These are phyloP conservation scores for Baronia brevicornis DNA, from an alignment of 2,888 invertebrate genomes.

Conservation along the genomic window DNA sequence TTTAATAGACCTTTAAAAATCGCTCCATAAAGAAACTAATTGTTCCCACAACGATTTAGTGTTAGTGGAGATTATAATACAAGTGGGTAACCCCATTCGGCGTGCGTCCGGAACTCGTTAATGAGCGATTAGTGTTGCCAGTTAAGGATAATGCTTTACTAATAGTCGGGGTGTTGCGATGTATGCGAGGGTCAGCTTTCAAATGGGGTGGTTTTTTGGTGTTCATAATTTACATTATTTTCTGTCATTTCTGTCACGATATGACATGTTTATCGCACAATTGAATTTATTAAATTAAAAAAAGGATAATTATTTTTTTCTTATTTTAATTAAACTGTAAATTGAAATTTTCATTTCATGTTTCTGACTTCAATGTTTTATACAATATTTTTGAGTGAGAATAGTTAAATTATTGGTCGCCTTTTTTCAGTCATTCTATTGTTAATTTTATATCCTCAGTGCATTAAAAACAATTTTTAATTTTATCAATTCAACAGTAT, in stretches of 20 bases:
- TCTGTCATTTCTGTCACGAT: slow-evolving; percentile 13
- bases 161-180: slow-evolving; percentile 55
- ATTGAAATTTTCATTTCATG: too few species aligned
- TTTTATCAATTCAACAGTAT: too few species aligned
- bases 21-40: slow-evolving; percentile 22
- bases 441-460: too few species aligned
- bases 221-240: slow-evolving; percentile 28
- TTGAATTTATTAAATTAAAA: slow-evolving; percentile 12
- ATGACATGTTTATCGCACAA: slow-evolving; percentile 11
- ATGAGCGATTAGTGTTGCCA: slow-evolving; percentile 73
- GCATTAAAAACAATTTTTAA: too few species aligned
- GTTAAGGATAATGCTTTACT: slow-evolving; percentile 59
- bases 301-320: too few species aligned
- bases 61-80: slow-evolving; percentile 27
- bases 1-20: too few species aligned
- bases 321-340: too few species aligned
- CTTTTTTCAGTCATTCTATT: too few species aligned
- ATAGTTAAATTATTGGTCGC: too few species aligned
- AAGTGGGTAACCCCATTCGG: slow-evolving; percentile 31
- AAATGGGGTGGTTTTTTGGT: slow-evolving; percentile 32
- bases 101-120: slow-evolving; percentile 58
- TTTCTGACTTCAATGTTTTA: too few species aligned
- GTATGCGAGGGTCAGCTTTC: slow-evolving; percentile 18
- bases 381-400: too few species aligned
- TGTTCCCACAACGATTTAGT: slow-evolving; percentile 38